Conservation (phyloP, 2,888 invertebrate species). For the Himalopsyche kuldschensis region DNA sequence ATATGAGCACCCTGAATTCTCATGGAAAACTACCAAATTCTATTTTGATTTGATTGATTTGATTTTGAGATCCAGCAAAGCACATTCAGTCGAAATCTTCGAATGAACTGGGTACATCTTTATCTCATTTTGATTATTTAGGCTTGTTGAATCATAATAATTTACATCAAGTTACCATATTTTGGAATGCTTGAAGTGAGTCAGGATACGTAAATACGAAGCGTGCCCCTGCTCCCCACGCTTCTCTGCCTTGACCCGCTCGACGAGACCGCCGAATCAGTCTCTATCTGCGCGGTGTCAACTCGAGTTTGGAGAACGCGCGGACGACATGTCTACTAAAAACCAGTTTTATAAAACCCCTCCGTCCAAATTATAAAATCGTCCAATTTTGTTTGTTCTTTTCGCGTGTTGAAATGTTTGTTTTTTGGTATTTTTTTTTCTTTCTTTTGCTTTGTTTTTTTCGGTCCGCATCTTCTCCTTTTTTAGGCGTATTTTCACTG, state of each 20-base stretch:
- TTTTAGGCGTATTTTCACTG: slow-evolving; percentile 15
- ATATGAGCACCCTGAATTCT: too few species aligned
- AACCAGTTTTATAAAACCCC: slow-evolving; percentile 45
- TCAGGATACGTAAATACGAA: not conserved
- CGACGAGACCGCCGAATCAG: slow-evolving; percentile 25
- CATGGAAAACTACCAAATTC: too few species aligned
- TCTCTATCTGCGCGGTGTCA: slow-evolving; percentile 46
- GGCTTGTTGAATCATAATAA: too few species aligned
- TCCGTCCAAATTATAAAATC: slow-evolving; percentile 40
- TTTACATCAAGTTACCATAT: too few species aligned
- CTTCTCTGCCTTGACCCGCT: not conserved
- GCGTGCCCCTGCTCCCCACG: not conserved
- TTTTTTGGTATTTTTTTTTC: slow-evolving; percentile 25
- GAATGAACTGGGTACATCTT: too few species aligned
- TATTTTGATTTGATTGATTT: too few species aligned
- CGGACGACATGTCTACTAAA: slow-evolving; percentile 49
- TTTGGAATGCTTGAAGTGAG: not conserved
- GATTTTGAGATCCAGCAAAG: too few species aligned
- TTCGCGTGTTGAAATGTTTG: slow-evolving; percentile 38
- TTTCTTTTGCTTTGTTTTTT: slow-evolving; percentile 13
- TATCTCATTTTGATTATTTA: too few species aligned
- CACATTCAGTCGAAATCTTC: too few species aligned
- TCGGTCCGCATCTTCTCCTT: slow-evolving; percentile 1
- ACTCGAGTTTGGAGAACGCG: slow-evolving; percentile 49
- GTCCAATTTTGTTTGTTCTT: slow-evolving; percentile 40